Percentiles rank a stretch among this genome's conserved stretches.
Evolutionary conservation across 2,113 vertebrate genomes (phyloP).

Genomic region (Xenopus tropicalis): UCB_Xtro_10.0 CM004449.2:7998501-7999000

Average conservation of each 20-base stretch:
- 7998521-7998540: not conserved
- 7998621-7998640: not conserved
- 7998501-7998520: not conserved
- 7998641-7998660: constrained; percentile 18
- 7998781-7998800: constrained; percentile 75
- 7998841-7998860: too few relatives aligned
- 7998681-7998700: constrained; percentile 64
- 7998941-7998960: too few relatives aligned
- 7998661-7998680: not conserved
- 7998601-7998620: constrained; percentile 13
- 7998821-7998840: not conserved
- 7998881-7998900: too few relatives aligned
- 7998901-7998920: too few relatives aligned
- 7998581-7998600: constrained; percentile 16
- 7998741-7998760: constrained; percentile 79
- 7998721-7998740: constrained; percentile 86
- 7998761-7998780: constrained; percentile 72
- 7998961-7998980: too few relatives aligned
- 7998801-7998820: constrained; percentile 97
- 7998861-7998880: too few relatives aligned
- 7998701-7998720: constrained; percentile 92
- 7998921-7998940: too few relatives aligned
- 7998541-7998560: not conserved
- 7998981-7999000: too few relatives aligned
- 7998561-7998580: not conserved